Percentiles rank a stretch among this genome's conserved stretches.
These are phyloP conservation scores for Pomacea maculata DNA, from an alignment of 1,140 invertebrate genomes.

Conservation along the genomic window DNA sequence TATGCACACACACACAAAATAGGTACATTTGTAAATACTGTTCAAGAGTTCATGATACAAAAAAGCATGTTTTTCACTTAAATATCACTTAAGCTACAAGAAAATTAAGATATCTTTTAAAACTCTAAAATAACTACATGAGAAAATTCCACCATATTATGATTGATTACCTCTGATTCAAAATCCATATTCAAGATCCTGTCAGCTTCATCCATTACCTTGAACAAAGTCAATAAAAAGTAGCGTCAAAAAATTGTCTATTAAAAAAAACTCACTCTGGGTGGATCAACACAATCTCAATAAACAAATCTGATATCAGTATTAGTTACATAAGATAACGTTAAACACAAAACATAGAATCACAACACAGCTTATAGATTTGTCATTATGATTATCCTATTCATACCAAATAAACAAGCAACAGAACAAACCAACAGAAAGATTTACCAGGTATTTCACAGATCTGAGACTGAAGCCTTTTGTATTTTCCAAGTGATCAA, in stretches of 20 bases:
- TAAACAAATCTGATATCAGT: no score
- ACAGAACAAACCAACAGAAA: background rate
- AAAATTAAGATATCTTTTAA: no score
- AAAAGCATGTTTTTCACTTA: no score
- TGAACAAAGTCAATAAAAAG: conserved; percentile 42
- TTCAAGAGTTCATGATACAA: no score
- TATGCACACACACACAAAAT: background rate
- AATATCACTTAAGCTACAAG: no score
- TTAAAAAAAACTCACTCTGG: no score
- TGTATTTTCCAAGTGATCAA: conserved; percentile 89
- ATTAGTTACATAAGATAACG: no score
- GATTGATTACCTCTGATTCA: conserved; percentile 79
- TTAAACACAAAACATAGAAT: no score
- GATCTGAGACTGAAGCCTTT: conserved; percentile 92
- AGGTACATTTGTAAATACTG: no score
- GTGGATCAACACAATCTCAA: no score
- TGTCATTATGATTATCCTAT: background rate
- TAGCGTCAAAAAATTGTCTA: background rate
- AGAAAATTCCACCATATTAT: conserved; percentile 65
- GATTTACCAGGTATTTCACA: conserved; percentile 69
- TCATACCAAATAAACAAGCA: background rate
- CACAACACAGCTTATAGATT: no score
- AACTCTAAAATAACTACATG: background rate
- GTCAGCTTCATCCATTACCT: conserved; percentile 75
- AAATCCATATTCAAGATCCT: conserved; percentile 99